phyloP scores from a whole-genome alignment of 2,797 vertebrate genomes.

The Caiman crocodilus region DNA sequence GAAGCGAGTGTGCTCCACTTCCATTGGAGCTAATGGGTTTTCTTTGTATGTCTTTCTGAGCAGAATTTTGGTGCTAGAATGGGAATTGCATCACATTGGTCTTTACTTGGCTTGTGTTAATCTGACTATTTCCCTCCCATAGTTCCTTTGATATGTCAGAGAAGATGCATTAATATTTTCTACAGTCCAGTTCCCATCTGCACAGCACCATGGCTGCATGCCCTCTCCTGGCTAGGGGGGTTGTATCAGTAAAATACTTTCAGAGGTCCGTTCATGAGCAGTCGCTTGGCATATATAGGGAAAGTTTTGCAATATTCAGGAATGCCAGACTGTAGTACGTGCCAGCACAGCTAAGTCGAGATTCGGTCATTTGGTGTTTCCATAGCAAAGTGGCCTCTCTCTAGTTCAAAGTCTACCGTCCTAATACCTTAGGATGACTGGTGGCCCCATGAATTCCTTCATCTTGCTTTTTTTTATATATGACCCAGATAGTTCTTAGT shows the following conservation, averaged over 20 bases:
- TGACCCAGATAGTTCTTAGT: constrained; percentile 13
- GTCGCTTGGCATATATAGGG: not conserved
- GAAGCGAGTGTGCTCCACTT: not conserved
- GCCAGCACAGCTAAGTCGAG: not conserved
- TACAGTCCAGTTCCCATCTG: not conserved
- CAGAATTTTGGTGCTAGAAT: not conserved
- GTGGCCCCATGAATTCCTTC: not conserved
- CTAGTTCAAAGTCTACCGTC: not conserved
- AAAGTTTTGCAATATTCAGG: constrained; percentile 39
- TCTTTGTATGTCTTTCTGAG: not conserved
- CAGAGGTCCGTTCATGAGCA: constrained; percentile 13
- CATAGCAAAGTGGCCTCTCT: constrained; percentile 13
- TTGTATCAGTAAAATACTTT: not conserved
- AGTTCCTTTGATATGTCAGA: fast-evolving
- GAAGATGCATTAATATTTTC: not conserved
- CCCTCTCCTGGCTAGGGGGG: not conserved
- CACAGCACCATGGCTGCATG: not conserved
- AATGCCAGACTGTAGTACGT: constrained; percentile 38
- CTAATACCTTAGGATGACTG: not conserved
- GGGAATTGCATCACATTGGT: not conserved
- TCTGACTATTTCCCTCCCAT: not conserved
- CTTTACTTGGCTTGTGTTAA: not conserved
- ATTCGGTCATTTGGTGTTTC: constrained; percentile 35
- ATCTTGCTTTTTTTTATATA: constrained; percentile 32
- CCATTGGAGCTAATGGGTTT: not conserved